Evolutionary conservation across 2,888 invertebrate species (phyloP).

Genomic region (Meganola albula): DNA sequence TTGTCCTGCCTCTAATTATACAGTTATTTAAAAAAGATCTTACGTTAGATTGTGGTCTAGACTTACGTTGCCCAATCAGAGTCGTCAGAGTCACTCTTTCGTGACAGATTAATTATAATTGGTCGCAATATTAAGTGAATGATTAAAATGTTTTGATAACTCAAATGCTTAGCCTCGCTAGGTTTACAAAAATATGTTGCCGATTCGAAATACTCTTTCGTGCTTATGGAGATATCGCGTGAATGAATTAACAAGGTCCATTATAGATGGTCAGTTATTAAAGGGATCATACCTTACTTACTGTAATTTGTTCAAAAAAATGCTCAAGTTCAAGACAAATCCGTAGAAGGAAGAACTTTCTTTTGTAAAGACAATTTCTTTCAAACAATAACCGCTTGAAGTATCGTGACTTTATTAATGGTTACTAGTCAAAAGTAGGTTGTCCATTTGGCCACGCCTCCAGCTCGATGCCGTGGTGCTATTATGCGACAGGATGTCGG

Average conservation of each 20-base stretch:
- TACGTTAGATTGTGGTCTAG: conserved; percentile 65
- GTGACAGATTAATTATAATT: conserved; percentile 70
- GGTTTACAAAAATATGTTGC: conserved; percentile 32
- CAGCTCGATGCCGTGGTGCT: conserved; percentile 37
- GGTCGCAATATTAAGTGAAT: conserved; percentile 53
- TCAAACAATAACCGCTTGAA: neutral
- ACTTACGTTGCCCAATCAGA: conserved; percentile 45
- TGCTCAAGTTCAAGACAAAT: too few relatives aligned
- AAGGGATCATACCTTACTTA: conserved; percentile 23
- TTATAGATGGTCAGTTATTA: conserved; percentile 27
- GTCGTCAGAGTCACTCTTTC: conserved; percentile 41
- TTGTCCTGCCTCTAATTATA: conserved; percentile 66
- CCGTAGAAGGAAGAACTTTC: too few relatives aligned
- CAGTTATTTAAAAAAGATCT: conserved; percentile 63
- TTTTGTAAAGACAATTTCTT: too few relatives aligned
- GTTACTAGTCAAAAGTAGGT: conserved; percentile 51
- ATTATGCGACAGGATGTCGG: conserved; percentile 69
- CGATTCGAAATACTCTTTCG: conserved; percentile 38
- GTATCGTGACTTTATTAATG: neutral
- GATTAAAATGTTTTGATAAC: conserved; percentile 60
- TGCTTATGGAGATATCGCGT: conserved; percentile 41
- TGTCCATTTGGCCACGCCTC: conserved; percentile 41
- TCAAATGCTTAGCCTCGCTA: conserved; percentile 12
- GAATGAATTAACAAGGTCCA: conserved; percentile 31
- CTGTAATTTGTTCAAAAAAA: too few relatives aligned